A percentile compares a stretch with the other conserved stretches of the same genome.
Conservation (phyloP, 2,113 vertebrate species). For the Hiodon alosoides region DNA sequence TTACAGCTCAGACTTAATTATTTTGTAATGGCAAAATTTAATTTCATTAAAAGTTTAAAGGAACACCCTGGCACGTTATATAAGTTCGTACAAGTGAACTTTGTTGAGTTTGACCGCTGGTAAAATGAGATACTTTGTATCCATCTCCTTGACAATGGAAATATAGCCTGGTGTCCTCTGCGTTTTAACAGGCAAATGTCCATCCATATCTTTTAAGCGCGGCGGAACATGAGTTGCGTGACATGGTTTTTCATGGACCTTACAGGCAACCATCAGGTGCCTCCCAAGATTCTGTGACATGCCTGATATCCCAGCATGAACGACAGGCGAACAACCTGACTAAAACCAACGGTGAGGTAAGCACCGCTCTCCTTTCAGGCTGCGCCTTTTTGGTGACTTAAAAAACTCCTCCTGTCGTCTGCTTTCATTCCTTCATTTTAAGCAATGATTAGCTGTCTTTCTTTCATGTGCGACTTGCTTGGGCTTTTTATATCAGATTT, state of each 20-base stretch:
- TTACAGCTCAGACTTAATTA: background rate
- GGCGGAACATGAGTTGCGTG: background rate
- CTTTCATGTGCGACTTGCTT: too few species aligned
- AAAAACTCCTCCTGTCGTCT: background rate
- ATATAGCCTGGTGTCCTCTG: too few species aligned
- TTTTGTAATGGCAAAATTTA: background rate
- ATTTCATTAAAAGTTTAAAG: too few species aligned
- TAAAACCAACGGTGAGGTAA: conserved; percentile 63
- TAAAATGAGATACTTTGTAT: too few species aligned
- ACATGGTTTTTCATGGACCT: conserved; percentile 21
- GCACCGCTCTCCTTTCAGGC: too few species aligned
- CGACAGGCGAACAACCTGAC: conserved; percentile 44
- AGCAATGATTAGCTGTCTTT: background rate
- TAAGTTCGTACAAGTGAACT: too few species aligned
- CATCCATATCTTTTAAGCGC: background rate
- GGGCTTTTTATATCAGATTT: too few species aligned
- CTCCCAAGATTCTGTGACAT: conserved; percentile 26
- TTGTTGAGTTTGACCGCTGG: too few species aligned
- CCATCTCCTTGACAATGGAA: too few species aligned
- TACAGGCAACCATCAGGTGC: conserved; percentile 29
- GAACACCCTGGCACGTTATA: too few species aligned
- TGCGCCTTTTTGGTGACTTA: too few species aligned
- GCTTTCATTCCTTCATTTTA: background rate
- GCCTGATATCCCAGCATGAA: conserved; percentile 43
- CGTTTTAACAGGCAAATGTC: background rate